Percentiles rank a stretch among this genome's conserved stretches.
These are phyloP conservation scores for Cassiopea andromeda DNA, from an alignment of 30 jellyfish, hydroid and myxozoan species.

Conservation along the genomic window DNA sequence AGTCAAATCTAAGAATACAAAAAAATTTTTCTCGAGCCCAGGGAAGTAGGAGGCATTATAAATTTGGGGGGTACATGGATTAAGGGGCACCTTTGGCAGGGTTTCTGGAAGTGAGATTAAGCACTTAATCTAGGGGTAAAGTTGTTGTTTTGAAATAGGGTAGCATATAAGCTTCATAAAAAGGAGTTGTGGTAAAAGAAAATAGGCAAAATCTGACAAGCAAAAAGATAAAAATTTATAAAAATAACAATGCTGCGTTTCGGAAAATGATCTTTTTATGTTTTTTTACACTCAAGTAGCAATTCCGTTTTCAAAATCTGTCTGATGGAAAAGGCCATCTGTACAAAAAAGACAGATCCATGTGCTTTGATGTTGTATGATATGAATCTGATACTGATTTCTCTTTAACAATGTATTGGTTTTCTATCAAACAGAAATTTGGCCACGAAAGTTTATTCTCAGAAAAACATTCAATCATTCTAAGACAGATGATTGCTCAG, in stretches of 20 bases:
- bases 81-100: too few species aligned
- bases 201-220: neutral
- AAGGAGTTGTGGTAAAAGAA: neutral
- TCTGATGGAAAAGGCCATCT: slow-evolving; percentile 13
- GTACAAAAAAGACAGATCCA: slow-evolving; percentile 17
- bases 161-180: slow-evolving; percentile 6
- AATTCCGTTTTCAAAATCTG: neutral
- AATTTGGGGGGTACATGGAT: too few species aligned
- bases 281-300: neutral
- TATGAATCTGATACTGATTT: neutral
- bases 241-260: slow-evolving; percentile 2
- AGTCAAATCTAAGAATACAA: too few species aligned
- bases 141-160: slow-evolving; percentile 9
- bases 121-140: neutral
- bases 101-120: too few species aligned
- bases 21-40: too few species aligned
- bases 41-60: too few species aligned
- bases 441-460: neutral
- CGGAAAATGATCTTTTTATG: neutral
- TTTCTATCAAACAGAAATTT: slow-evolving; percentile 10
- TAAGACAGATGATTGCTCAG: neutral
- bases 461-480: slow-evolving; percentile 5
- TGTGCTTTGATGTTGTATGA: neutral
- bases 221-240: slow-evolving; percentile 3
- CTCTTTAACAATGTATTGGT: slow-evolving; percentile 8